A percentile compares a stretch with the other conserved stretches of the same genome.
Conservation (phyloP, 2,113 vertebrate species). For the Callospermophilus lateralis region DNA sequence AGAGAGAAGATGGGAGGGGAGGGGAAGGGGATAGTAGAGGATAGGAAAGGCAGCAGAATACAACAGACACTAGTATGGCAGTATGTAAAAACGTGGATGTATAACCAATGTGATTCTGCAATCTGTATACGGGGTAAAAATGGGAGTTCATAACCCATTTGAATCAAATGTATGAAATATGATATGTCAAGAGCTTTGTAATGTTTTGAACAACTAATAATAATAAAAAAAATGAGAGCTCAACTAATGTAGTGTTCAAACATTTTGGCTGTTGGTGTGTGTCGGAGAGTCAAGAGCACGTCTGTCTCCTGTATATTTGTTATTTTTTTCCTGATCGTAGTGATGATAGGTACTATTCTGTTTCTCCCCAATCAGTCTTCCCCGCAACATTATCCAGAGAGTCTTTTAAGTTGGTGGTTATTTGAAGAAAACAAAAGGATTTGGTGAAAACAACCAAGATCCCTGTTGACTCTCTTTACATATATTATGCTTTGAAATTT, state of each 20-base stretch:
- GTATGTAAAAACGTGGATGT: no score
- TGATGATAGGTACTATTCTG: fast-evolving
- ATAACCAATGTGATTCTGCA: no score
- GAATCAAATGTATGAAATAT: no score
- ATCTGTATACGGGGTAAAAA: no score
- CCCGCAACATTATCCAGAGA: not conserved
- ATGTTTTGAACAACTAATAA: no score
- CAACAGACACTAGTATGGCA: no score
- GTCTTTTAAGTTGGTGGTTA: not conserved
- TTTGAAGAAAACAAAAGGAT: not conserved
- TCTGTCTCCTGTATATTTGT: not conserved
- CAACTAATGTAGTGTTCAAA: not conserved
- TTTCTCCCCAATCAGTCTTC: not conserved
- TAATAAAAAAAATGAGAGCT: no score
- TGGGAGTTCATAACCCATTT: no score
- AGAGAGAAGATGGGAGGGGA: no score
- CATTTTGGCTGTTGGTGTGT: not conserved
- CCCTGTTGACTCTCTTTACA: not conserved
- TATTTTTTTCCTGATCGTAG: not conserved
- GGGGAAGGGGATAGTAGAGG: no score
- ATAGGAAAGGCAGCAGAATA: no score
- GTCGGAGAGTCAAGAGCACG: not conserved
- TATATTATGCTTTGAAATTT: not conserved
- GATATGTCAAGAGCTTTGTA: no score
- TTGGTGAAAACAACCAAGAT: not conserved